Evolutionary conservation across 2,797 vertebrate species (phyloP), one percentile per base, ranked within the genome.

Genomic region (Smutsia gigantea): DNA sequence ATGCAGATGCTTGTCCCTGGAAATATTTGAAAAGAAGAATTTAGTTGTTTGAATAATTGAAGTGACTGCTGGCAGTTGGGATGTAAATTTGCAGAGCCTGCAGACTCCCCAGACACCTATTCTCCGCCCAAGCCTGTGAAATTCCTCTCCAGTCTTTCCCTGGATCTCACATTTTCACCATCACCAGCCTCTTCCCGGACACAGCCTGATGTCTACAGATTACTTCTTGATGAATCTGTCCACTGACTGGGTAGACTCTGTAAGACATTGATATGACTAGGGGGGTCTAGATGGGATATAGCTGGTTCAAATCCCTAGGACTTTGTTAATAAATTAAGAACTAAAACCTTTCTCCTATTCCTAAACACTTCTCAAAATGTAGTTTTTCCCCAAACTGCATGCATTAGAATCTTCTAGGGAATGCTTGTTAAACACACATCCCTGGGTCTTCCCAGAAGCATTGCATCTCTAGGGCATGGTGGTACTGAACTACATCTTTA

Each of bases 1-100:
- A 71, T 25, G 29, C 34, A 75, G 39, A 59, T 59, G 15, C n/a
- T 29, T 61, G 39, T 69, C 42, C 66, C 39, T 81, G 31, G 31
- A 81, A 86, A 79, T 66, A 55, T 79, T 85, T 93, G 57, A 75
- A 61, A 94, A 92, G 77, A 64, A 90, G 31, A 79, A 19, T 84
- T 84, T 53, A 87, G 57, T 59, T 69, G 74, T 92, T 90, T 89
- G 49, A 75, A 77, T 71, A 85, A 82, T 18, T 86, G 39, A 81
- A 59, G 11, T n/a, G 46, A 71, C 90, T 55, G 42, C 27, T 31
- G 42, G 68, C 12, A 64, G 31, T 61, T 87, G 29, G 23, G 21
- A 37, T 57, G 25, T 21, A 31, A 15, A 75, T 84, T 92, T 83
- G n/a, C n/a, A 21, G 31, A 23, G 37, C 69, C 9, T 2, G 11